phyloP scores from a whole-genome alignment of 2,888 invertebrate genomes.

The Linhomoeus sp. region DNA sequence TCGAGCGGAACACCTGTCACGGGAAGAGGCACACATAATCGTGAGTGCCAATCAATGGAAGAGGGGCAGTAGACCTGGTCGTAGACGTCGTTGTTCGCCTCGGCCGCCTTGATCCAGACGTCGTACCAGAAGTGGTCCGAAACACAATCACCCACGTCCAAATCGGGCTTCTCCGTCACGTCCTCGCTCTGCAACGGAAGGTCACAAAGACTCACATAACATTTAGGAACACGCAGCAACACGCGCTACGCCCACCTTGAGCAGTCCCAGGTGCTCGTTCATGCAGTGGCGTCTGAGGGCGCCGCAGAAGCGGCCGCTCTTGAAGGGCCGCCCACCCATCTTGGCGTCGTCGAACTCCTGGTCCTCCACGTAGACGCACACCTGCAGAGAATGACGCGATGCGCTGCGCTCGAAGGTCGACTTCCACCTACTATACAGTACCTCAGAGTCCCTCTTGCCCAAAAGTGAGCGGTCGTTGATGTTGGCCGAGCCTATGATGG shows the following conservation, averaged over 20 bases:
- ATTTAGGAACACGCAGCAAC: not conserved
- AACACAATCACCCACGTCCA: conserved; percentile 56
- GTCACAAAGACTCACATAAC: not conserved
- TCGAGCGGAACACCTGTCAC: conserved; percentile 57
- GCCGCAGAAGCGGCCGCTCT: conserved; percentile 66
- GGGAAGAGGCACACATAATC: not conserved
- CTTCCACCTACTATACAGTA: conserved; percentile 9
- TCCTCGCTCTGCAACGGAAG: conserved; percentile 12
- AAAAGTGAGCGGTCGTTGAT: conserved; percentile 88
- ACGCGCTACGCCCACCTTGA: conserved; percentile 29
- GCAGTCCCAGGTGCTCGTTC: conserved; percentile 63
- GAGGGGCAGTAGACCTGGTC: conserved; percentile 47
- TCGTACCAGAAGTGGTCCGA: conserved; percentile 59
- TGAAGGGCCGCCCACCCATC: conserved; percentile 60
- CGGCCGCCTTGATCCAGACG: conserved; percentile 60
- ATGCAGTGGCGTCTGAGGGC: conserved; percentile 63
- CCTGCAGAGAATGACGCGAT: not conserved
- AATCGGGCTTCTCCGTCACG: conserved; percentile 5
- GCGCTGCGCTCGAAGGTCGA: too few species aligned
- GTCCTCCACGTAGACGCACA: conserved; percentile 53
- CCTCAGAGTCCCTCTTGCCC: conserved; percentile 72
- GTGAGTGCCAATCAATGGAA: too few species aligned
- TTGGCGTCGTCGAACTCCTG: conserved; percentile 41
- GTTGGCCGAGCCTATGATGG: conserved; percentile 91
- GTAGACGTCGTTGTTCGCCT: conserved; percentile 62